Evolutionary conservation across 2,888 invertebrate species (phyloP).

Genomic region (Bugula neritina): DNA sequence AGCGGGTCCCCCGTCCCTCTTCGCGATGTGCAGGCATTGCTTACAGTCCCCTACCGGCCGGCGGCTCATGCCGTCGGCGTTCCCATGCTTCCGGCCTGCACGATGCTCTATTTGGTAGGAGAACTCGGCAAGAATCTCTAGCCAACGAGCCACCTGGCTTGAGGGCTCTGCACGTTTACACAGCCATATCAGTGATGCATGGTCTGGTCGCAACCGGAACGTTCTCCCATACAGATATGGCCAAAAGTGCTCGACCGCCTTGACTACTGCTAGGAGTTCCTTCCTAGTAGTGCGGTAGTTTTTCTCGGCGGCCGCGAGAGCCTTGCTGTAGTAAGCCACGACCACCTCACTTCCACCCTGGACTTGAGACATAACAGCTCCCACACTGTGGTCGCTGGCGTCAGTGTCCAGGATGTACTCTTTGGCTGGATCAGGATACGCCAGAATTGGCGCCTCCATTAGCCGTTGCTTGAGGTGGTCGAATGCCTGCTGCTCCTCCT

Average conservation of each 20-base stretch:
- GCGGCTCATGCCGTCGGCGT: neutral
- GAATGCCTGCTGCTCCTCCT: neutral
- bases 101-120: neutral
- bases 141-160: neutral
- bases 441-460: neutral
- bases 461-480: neutral
- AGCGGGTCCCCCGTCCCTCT: neutral
- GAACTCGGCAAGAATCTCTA: neutral
- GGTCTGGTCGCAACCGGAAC: conserved; percentile 3
- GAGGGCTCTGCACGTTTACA: neutral
- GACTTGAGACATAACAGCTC: conserved; percentile 14
- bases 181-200: neutral
- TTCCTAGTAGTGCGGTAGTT: neutral
- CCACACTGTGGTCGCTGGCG: conserved; percentile 4
- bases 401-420: neutral
- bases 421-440: neutral
- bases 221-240: neutral
- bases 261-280: neutral
- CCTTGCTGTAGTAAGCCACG: neutral
- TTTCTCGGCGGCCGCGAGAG: neutral
- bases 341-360: neutral
- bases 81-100: neutral
- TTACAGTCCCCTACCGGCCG: no score
- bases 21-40: neutral
- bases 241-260: neutral